Base-by-base conservation (phyloP, 2,888 invertebrate species). In the Adineta ricciae region DNA sequence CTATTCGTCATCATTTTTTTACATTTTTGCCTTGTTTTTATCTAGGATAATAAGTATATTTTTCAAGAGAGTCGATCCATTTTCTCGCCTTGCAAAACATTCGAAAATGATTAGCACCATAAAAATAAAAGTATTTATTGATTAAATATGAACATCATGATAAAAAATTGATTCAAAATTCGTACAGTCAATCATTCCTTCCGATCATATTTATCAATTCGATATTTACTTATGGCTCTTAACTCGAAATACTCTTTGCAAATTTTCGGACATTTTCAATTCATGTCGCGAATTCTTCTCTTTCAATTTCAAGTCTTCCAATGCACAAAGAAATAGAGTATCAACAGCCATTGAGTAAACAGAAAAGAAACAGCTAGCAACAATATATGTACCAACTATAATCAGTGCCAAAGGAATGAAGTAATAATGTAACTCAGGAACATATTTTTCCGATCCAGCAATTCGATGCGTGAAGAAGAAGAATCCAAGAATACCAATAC, bases 321-420 rank as follows among this genome's bases (percentile, higher is more conserved):
- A 27, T 56, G 83, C 83, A 94, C 95, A 87, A 52, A 88, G 88
- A 86, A 83, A 87, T 83, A 84, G 56, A 21, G 96, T 96, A 88
- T 96, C 96, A 1, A 96, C 95, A 0, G 96, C 96, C 94, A 95
- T 95, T 14, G 94, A 93, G 90, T 96, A 96, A 0, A 96, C 96
- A 86, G 93, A 93, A 91, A 96, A 96, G 92, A 96, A 96, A 87
- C 95, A 92, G 56, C 93, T 93, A 50, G 95, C 93, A 86, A 96
- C 94, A 87, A 96, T 93, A 90, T 94, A 96, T 0, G 85, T 54
- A 52, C 83, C 83, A 83, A 84, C 50, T 8, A 86, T 83, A 38
- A 86, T 82, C 46, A 56, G 73, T 19, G 83, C 36, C 27, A 86
- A 56, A 11, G 83, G 83, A 19, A 83, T 49, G 56, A 64, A 84